Evolutionary conservation across 2,113 vertebrate genomes (phyloP), one percentile per base, ranked within the genome.

Genomic region (Pyrgilauda ruficollis): DNA sequence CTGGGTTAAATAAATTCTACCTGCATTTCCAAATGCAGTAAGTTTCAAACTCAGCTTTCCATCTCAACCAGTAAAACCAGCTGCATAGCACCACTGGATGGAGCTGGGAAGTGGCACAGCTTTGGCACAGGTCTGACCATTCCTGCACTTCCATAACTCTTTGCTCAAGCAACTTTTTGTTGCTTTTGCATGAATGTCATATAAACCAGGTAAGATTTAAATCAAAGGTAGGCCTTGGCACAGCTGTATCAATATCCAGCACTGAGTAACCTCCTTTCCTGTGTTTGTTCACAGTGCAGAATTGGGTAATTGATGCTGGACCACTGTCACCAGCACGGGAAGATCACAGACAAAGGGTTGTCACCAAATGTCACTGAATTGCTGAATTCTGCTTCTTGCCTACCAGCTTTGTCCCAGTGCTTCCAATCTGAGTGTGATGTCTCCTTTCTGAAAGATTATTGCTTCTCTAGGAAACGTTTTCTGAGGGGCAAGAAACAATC

Each of bases 391-490:
- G 73, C 78, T 76, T 63, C 86, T 88, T 14, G 10, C 26, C 63
- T 52, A 67, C 94, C 79, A 84, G 89, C 39, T 92, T 78, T 69
- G 31, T 79, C 50, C 93, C 58, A 78, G 22, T 72, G 78, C 84
- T 94, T 77, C 50, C 79, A 94, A 50, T 62, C 55, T 10, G 21
- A 10, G 2, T 58, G 62, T 80, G 80, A 97, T 87, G 52, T 53
- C 68, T 94, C 88, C 66, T 91, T 94, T 94, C 58, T 93, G 69
- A 92, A 74, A 94, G 84, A 87, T 70, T 94, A 92, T 89, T 91
- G 64, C 62, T 94, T 84, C 79, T 87, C 58, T 94, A n/a, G 22
- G 83, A 93, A 97, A 86, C 13, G 10, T 77, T 96, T 96, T 84
- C 93, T 81, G 69, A 64, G 79, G 37, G 47, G 44, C 78, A 39